Conservation (phyloP, 92 coral and sea anemone species). For the Blastomussa wellsi region DNA sequence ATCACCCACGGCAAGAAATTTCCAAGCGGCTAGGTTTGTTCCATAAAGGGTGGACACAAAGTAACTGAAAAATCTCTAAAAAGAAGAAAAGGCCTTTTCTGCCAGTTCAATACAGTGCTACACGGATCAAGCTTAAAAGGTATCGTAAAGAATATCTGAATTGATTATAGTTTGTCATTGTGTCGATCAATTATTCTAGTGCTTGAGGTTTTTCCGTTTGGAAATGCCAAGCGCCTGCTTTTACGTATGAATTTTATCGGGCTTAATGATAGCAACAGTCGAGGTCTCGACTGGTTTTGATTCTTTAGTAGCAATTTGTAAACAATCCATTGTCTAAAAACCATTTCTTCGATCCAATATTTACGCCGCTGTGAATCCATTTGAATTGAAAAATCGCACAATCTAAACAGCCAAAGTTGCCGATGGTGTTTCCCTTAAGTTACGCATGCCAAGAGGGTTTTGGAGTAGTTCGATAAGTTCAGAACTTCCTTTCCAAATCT, state of each 20-base stretch:
- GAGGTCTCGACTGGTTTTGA: slow-evolving; percentile 34
- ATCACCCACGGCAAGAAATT: neutral
- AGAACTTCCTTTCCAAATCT: slow-evolving; percentile 6
- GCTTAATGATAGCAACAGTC: slow-evolving; percentile 30
- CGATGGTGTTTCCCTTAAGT: neutral
- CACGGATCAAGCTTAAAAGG: slow-evolving; percentile 9
- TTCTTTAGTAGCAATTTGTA: slow-evolving; percentile 48
- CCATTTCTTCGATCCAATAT: slow-evolving; percentile 49
- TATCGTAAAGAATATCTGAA: neutral
- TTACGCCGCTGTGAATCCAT: slow-evolving; percentile 23
- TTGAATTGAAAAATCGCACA: neutral
- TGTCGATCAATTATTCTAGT: slow-evolving; percentile 15
- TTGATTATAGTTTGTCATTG: neutral
- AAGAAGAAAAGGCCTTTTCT: neutral
- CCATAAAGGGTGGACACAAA: neutral
- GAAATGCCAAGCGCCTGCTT: neutral
- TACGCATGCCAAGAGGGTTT: neutral
- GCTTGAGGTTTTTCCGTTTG: neutral
- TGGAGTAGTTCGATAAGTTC: neutral
- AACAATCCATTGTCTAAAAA: slow-evolving; percentile 47
- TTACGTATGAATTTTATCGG: slow-evolving; percentile 12
- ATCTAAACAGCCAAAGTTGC: neutral
- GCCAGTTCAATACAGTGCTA: neutral
- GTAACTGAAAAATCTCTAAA: neutral
- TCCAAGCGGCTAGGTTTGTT: neutral